Percentiles rank a stretch among this genome's conserved stretches.
phyloP scores from a whole-genome alignment of 2,888 invertebrate species.

The Slavum lentiscoides region DNA sequence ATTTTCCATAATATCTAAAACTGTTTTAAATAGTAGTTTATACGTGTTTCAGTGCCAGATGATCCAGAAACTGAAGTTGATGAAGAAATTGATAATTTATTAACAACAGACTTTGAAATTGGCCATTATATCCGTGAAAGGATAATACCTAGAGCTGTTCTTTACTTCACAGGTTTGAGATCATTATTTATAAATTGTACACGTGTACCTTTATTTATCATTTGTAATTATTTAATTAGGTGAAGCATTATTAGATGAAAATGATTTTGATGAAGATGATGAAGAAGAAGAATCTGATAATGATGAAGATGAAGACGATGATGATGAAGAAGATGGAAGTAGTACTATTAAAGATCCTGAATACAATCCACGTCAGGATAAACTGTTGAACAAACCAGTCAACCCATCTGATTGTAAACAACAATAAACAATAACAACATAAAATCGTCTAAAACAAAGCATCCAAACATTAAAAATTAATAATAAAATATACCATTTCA shows the following conservation, averaged over 20 bases:
- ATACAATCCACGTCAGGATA: conserved; percentile 62
- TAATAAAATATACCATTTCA: conserved; percentile 17
- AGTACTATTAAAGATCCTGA: conserved; percentile 62
- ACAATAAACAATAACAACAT: conserved; percentile 63
- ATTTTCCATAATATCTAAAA: too few species aligned
- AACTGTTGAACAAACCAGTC: conserved; percentile 59
- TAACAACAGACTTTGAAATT: conserved; percentile 96
- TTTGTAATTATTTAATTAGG: conserved; percentile 57
- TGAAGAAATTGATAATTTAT: conserved; percentile 82
- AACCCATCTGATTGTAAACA: conserved; percentile 73
- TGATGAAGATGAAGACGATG: conserved; percentile 68
- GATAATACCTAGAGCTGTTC: conserved; percentile 93
- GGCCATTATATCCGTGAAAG: conserved; percentile 97
- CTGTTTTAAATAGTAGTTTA: too few species aligned
- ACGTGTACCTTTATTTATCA: not conserved
- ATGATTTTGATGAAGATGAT: conserved; percentile 74
- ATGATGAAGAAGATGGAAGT: conserved; percentile 70
- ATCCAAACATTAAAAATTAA: conserved; percentile 7
- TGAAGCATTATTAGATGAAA: conserved; percentile 73
- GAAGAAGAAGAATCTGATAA: conserved; percentile 70
- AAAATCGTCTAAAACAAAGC: not conserved
- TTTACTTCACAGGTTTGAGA: conserved; percentile 92
- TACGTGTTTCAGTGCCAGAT: conserved; percentile 69
- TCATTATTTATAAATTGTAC: not conserved
- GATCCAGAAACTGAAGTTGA: conserved; percentile 82